Base-by-base conservation (phyloP, 2,888 invertebrate species). In the Electrophaes corylata region DNA sequence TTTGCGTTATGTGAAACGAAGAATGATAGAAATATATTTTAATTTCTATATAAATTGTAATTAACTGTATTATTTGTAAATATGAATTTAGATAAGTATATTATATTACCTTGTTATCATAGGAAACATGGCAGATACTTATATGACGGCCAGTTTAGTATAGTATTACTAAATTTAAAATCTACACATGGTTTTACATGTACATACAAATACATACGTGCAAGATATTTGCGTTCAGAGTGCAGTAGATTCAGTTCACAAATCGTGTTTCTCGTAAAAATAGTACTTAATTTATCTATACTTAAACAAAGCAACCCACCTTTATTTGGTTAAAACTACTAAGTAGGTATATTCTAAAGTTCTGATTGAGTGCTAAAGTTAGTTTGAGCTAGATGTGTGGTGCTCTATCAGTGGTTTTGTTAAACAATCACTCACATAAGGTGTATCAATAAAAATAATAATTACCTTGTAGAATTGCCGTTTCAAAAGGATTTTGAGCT, bases 91-190 rank as follows among this genome's bases (percentile, higher is more conserved):
- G 88, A 86, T 92, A 93, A 93, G 93, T 86, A 93, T 93, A 93
- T 93, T 93, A 93, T 91, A 91, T 91, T 88, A 88, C 82, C 79
- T 91, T 91, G 91, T 92, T 92, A 91, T 92, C 57, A 86, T 90
- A 91, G 88, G 84, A 85, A 92, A 93, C 92, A 92, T 93, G 93
- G 93, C 93, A 91, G 92, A 93, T 93, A 93, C 93, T 93, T 93
- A 93, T 93, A 92, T 85, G 90, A 93, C 90, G 94, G 94, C 95
- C 94, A 94, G 94, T 94, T 94, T 93, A 93, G 93, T 86, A 91
- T 93, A 94, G 93, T 93, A 93, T 93, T 93, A 93, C 92, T 93
- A 93, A 92, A 91, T 90, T 88, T 85, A 59, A 92, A 83, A 87
- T 86, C 89, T 85, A 91, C 88, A 88, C 91, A 91, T 91, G 91